Evolutionary conservation across 1,140 invertebrate genomes (phyloP).

Genomic region (Drosophila erecta): DNA sequence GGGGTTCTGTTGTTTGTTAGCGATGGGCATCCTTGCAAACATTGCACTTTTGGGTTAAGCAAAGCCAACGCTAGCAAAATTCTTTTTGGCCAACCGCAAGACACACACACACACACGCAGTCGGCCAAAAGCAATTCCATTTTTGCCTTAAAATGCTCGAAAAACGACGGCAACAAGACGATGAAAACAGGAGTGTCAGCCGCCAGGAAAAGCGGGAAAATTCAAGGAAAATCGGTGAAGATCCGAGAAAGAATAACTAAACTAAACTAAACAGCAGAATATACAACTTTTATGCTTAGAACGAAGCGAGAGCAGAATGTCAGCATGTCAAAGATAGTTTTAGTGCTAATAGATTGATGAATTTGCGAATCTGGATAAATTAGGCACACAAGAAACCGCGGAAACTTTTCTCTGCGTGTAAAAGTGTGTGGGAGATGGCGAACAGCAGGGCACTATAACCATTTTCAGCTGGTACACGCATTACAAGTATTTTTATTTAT

Average conservation of each 20-base stretch:
- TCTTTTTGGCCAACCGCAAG: constrained; percentile 44
- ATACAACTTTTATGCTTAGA: too few relatives aligned
- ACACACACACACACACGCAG: constrained; percentile 30
- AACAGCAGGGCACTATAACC: constrained; percentile 23
- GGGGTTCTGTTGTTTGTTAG: not conserved
- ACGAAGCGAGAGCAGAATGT: too few relatives aligned
- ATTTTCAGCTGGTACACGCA: constrained; percentile 45
- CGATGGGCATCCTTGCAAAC: constrained; percentile 44
- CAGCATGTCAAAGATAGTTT: too few relatives aligned
- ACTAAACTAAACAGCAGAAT: too few relatives aligned
- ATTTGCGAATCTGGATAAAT: not conserved
- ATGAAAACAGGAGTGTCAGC: constrained; percentile 20
- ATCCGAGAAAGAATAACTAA: not conserved
- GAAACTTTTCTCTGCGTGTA: not conserved
- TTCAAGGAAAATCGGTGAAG: constrained; percentile 2
- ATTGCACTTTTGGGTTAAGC: constrained; percentile 62
- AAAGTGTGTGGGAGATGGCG: not conserved
- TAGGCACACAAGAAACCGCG: not conserved
- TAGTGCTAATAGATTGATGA: not conserved
- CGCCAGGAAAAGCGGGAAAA: constrained; percentile 27
- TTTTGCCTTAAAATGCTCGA: constrained; percentile 54
- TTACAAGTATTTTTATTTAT: constrained; percentile 55
- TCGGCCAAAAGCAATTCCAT: constrained; percentile 63
- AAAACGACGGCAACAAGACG: constrained; percentile 20
- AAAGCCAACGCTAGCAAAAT: constrained; percentile 43